A percentile compares a stretch with the other conserved stretches of the same genome.
Conservation (phyloP, 2,113 vertebrate genomes). For the Indicator maculatus region DNA sequence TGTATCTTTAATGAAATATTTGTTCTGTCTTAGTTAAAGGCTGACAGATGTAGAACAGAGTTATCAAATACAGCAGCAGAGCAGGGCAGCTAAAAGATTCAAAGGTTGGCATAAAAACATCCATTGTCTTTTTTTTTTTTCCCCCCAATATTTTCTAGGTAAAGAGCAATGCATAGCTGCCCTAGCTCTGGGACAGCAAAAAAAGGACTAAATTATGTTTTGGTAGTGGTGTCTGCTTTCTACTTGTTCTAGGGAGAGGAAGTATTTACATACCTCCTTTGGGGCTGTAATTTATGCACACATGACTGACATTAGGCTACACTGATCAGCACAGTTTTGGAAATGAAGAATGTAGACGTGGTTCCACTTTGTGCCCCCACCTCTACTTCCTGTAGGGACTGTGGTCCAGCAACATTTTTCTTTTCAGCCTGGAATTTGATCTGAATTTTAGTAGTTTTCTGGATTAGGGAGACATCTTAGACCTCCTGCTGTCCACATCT, state of each 20-base stretch:
- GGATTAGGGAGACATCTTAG: background rate
- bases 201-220: background rate
- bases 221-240: background rate
- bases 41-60: background rate
- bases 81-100: background rate
- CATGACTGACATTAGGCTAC: background rate
- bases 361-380: background rate
- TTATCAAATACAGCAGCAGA: background rate
- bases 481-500: background rate
- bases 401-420: background rate
- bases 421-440: background rate
- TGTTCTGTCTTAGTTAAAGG: background rate
- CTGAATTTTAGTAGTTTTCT: constrained; percentile 13
- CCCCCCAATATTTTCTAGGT: background rate
- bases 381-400: background rate
- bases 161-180: background rate
- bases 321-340: background rate
- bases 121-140: background rate
- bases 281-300: constrained; percentile 6
- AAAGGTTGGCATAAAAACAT: background rate
- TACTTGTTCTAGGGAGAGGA: background rate
- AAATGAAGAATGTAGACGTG: background rate
- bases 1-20: background rate
- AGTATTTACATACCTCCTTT: background rate
- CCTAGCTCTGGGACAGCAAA: background rate